phyloP scores from a whole-genome alignment of 2,797 vertebrate genomes.

The Huso huso region DNA sequence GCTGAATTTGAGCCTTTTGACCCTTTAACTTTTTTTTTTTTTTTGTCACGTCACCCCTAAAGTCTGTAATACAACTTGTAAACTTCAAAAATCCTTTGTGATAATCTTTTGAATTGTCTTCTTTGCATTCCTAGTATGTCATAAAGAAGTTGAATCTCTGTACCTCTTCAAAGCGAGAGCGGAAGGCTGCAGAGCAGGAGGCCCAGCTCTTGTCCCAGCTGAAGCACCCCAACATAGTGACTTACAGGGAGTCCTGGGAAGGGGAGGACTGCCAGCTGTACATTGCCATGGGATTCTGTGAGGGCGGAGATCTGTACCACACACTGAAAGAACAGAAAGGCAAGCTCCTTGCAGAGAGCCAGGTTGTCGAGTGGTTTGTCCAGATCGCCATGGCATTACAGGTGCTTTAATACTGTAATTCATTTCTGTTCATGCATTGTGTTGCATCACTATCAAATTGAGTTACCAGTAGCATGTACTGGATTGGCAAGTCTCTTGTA shows the following conservation, averaged over 20 bases:
- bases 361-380: slow-evolving; percentile 96
- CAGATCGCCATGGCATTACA: slow-evolving; percentile 98
- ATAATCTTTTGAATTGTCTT: not conserved
- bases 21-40: too few species aligned
- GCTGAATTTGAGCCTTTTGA: too few species aligned
- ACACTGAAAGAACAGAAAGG: slow-evolving; percentile 87
- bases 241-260: slow-evolving; percentile 94
- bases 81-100: not conserved
- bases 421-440: too few species aligned
- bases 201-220: slow-evolving; percentile 85
- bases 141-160: slow-evolving; percentile 90
- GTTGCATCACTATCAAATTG: too few species aligned
- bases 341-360: slow-evolving; percentile 78
- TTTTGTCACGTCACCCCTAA: too few species aligned
- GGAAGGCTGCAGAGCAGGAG: slow-evolving; percentile 88
- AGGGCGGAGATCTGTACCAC: slow-evolving; percentile 94
- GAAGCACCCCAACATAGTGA: slow-evolving; percentile 93
- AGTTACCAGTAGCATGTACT: not conserved
- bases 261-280: slow-evolving; percentile 82
- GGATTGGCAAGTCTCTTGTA: not conserved
- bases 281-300: slow-evolving; percentile 96
- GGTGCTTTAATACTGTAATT: slow-evolving; percentile 46
- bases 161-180: slow-evolving; percentile 75
- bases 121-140: slow-evolving; percentile 66
- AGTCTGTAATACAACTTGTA: too few species aligned